Evolutionary conservation across 2,888 invertebrate species (phyloP), one percentile per base, ranked within the genome.

Genomic region (Lampropteryx suffumata): DNA sequence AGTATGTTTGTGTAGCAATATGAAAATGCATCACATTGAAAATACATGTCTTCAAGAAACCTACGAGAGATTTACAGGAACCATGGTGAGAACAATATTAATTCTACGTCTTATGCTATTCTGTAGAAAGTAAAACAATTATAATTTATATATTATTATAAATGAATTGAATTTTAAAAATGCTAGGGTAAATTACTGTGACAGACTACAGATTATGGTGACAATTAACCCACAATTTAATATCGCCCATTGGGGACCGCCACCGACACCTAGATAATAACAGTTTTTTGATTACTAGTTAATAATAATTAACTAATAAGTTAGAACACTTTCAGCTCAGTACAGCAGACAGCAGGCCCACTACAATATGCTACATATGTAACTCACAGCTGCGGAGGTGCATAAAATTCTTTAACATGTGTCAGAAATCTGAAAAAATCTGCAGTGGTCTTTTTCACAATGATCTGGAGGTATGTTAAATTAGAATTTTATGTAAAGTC

Each of bases 351-450:
- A 26, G 35, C 10, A n/a, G 30, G n/a, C 42, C 42, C 9, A 30
- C 26, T 14, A 26, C 39, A 30, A n/a, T 52, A 21, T 52, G 52
- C 35, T 47, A 40, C 27, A 43, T 52, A 40, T 52, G 52, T 9
- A 10, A 47, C 4, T 33, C 47, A 21, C 43, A 48, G 47, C 35
- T 52, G 9, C 17, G 21, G 21, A 39, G 43, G 32, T 52, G 52
- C 10, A 8, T 24, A 0, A 52, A 13, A 29, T 48, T 52, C 43
- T 52, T 17, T 11, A n/a, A 44, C 7, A 40, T 52, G 48, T 43
- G 47, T 6, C 52, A 52, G 39, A 48, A 48, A 30, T 48, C 52
- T 4, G 52, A 52, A n/a, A 52, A 48, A 24, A 44, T 52, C 11
- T 43, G 34, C 34, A 43, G 27, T 37, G 43, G 43, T 27, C 24